phyloP scores from a whole-genome alignment of 1,140 invertebrate species.

The Gyrodactylus salaris region DNA sequence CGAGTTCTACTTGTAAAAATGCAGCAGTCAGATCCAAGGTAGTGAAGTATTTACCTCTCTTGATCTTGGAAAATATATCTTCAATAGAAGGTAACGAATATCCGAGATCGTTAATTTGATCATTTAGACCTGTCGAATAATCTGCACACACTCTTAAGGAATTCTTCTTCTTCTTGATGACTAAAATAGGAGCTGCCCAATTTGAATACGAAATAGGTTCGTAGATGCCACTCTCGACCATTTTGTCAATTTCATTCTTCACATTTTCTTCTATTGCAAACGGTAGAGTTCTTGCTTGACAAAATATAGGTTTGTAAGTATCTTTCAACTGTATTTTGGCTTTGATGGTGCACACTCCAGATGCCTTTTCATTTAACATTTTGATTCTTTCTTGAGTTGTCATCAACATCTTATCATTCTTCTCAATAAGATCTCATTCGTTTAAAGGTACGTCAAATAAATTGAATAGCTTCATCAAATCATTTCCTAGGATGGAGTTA shows the following conservation, averaged over 20 bases:
- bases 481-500: background rate
- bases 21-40: conserved; percentile 14
- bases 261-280: background rate
- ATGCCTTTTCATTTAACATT: background rate
- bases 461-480: background rate
- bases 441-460: no score
- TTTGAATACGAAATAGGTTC: background rate
- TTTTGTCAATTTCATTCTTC: background rate
- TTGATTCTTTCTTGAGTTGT: background rate
- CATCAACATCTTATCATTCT: no score
- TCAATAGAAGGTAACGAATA: conserved; percentile 6
- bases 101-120: background rate
- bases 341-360: background rate
- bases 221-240: background rate
- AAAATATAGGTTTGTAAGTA: background rate
- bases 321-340: background rate
- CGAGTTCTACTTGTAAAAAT: conserved; percentile 13
- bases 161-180: background rate
- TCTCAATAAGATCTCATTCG: no score
- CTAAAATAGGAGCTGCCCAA: background rate
- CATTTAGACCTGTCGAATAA: background rate
- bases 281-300: background rate
- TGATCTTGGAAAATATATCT: conserved; percentile 11
- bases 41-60: conserved; percentile 11
- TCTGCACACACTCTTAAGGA: background rate